These are phyloP conservation scores for Naso thynnoides DNA, from an alignment of 2,797 vertebrate species.

Conservation along the genomic window DNA sequence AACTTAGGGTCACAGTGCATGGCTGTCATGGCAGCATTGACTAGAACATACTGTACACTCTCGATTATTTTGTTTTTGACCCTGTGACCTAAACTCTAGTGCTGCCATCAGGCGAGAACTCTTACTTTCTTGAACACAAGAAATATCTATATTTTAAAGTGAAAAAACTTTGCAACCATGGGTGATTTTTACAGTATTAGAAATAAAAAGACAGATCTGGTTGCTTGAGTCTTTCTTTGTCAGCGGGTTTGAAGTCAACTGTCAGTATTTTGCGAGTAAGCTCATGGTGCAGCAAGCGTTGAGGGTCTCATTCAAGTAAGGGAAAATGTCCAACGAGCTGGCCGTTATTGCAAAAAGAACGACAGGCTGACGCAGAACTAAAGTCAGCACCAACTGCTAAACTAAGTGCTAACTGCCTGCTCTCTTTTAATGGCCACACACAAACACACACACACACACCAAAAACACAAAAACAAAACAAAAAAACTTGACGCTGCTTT, in stretches of 20 bases:
- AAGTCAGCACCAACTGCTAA: too few relatives aligned
- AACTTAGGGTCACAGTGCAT: neutral
- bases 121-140: neutral
- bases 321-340: too few relatives aligned
- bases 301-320: conserved; percentile 23
- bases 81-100: neutral
- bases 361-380: too few relatives aligned
- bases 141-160: neutral
- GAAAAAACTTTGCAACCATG: neutral
- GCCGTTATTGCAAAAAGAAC: too few relatives aligned
- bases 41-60: neutral
- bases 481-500: too few relatives aligned
- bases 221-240: too few relatives aligned
- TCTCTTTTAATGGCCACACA: too few relatives aligned
- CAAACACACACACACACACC: too few relatives aligned
- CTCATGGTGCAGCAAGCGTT: neutral
- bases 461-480: too few relatives aligned
- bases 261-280: neutral
- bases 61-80: neutral
- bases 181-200: neutral
- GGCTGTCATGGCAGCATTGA: neutral
- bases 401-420: too few relatives aligned
- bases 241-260: too few relatives aligned
- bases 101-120: neutral
- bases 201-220: neutral